Percentiles rank a stretch among this genome's conserved stretches.
These are phyloP conservation scores for Mesocentrotus franciscanus DNA, from an alignment of 53 echinoderm and acorn worm genomes.

Conservation along the genomic window DNA sequence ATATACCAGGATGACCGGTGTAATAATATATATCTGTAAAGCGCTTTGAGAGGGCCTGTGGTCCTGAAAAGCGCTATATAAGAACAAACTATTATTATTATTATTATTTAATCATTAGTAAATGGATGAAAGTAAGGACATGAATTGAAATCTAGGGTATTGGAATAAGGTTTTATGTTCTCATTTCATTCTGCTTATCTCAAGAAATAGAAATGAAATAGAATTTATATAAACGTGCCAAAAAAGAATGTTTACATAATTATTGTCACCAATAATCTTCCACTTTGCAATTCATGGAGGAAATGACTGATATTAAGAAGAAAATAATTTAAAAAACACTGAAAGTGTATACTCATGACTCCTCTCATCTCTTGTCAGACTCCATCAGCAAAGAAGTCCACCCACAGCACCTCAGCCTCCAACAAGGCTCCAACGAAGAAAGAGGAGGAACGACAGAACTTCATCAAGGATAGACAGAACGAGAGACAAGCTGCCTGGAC, in stretches of 20 bases:
- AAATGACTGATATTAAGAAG: background rate
- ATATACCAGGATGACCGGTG: no score
- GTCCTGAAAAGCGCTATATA: no score
- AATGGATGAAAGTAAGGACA: background rate
- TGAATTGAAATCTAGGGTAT: background rate
- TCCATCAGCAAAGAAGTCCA: constrained; percentile 71
- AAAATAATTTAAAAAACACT: background rate
- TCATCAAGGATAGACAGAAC: constrained; percentile 74
- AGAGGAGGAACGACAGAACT: constrained; percentile 63
- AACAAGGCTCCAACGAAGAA: constrained; percentile 63
- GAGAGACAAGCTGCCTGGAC: constrained; percentile 89
- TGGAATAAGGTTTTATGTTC: background rate
- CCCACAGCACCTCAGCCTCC: constrained; percentile 48
- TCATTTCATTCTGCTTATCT: background rate
- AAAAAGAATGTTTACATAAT: background rate
- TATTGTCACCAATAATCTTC: background rate
- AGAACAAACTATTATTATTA: no score
- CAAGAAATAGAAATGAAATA: background rate
- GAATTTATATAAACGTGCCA: background rate
- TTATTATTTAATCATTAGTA: background rate
- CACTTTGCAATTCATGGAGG: background rate
- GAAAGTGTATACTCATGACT: background rate
- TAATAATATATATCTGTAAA: no score
- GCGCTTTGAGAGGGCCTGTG: no score
- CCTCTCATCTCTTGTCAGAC: constrained; percentile 53